Base-by-base conservation (phyloP, 2,888 invertebrate species). In the Pristionchus entomophagus region DNA sequence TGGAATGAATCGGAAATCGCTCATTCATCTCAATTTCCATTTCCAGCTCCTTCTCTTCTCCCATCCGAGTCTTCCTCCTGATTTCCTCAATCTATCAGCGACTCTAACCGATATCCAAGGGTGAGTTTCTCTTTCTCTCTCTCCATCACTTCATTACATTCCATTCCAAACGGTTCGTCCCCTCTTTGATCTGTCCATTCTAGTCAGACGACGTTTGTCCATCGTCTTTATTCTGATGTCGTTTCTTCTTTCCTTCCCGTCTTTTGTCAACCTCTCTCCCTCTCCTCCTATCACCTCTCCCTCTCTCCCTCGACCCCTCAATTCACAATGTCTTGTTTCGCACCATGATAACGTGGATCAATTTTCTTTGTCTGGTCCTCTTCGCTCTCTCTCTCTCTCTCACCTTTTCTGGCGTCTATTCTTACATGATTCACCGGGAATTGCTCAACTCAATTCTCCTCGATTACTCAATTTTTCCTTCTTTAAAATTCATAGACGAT, bases 211-310 rank as follows among this genome's bases (percentile, higher is more conserved):
- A 45, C 22, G 45, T 73, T 73, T 73, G 73, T n/a, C 73, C n/a
- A 41, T 73, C 73, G 38, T 73, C 73, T 73, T 45, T 41, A 73
- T 73, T 73, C 45, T 45, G 45, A 77, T 49, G 77, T 45, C 53
- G 49, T 49, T 51, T 80, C 80, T 80, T 41, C 51, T 53, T 19
- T n/a, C n/a, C n/a, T n/a, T n/a, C n/a, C 53, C 51, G 17, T 12
- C 51, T 80, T 51, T 51, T 51, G 80, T 80, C 51, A 80, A 53
- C 80, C 49, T n/a, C 35, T 56, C 56, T 22, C 56, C 22, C 56
- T 56, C 22, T 22, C n/a, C 5, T 5, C 56, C 56, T 22, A 8
- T 22, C 19, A 14, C 56, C 56, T 56, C 22, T 22, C 22, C n/a
- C 56, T 5, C 56, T 56, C 26, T 73, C n/a, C 22, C 69, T 73